Base-by-base conservation (phyloP, 1,140 invertebrate species). In the Bombus polaris region DNA sequence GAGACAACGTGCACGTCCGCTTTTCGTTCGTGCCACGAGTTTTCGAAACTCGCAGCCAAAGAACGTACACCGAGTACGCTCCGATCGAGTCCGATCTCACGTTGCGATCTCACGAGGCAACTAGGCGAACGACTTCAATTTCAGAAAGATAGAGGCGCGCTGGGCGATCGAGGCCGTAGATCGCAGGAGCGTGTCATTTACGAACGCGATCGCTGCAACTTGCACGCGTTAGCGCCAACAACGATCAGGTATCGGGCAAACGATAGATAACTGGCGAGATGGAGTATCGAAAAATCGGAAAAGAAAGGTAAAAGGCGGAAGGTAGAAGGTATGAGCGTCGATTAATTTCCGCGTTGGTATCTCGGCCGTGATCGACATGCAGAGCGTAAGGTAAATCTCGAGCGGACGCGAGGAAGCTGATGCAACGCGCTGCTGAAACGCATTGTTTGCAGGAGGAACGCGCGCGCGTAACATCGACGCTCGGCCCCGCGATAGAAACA, bases 371-470 rank as follows among this genome's bases (percentile, higher is more conserved):
- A 44, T 72, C 68, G 25, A 42, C 18, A 28, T 35, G 1, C 10
- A 13, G 37, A 12, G 70, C 39, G 42, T 28, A 70, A 53, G 5
- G 6, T 71, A n/a, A 71, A 71, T 71, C 70, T 32, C 25, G 5
- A 5, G 70, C 3, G 70, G 4, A 8, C 12, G 39, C 13, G 5
- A 32, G 39, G 8, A 1, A n/a, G 42, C 39, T 73, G 71, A 73
- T 73, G 71, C 71, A 73, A 73, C 71, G n/a, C 57, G 62, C 22
- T 22, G 25, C 37, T 70, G 68, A 73, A 81, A 59, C 68, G 66
- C 62, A 88, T 89, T 88, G 88, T 89, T 79, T 44, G 47, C 62
- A 39, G 4, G 59, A 44, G 65, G 62, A 65, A 42, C 37, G 37
- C 10, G 70, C 37, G 32, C 68, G 70, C 75, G 72, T 80, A 70